Evolutionary conservation across 2,888 invertebrate genomes (phyloP), one percentile per base, ranked within the genome.

Genomic region (Sphinx pinastri): DNA sequence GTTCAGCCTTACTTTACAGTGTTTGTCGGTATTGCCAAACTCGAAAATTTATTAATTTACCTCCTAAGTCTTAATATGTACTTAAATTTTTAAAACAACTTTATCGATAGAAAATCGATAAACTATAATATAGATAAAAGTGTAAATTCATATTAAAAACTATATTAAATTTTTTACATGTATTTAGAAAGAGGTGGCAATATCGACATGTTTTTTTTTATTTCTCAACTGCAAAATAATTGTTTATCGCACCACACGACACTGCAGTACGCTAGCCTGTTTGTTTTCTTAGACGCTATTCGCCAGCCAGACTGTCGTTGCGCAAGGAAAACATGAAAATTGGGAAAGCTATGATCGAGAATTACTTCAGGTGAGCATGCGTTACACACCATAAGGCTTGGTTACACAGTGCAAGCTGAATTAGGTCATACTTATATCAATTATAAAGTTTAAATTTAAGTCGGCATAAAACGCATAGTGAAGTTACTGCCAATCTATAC

Each of bases 261-360:
- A 68, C 63, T 51, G 75, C 74, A 88, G 84, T 88, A 84, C 84
- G 90, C 90, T 91, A 89, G 92, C 84, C 80, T 84, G 87, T 92
- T 90, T 92, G 87, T 92, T 91, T 91, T 88, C 88, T 86, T 96
- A 97, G 97, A 95, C 97, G 97, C 94, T 97, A 97, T 95, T 97
- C 97, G 94, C 96, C 97, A 84, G 96, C 95, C 94, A 95, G 97
- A 91, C 95, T 97, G 92, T 97, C 97, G 88, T 95, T 97, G 91
- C 96, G 97, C 91, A 97, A 97, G 94, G 95, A 96, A 81, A 97
- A 97, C 90, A 95, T 97, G 94, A 96, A 96, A 95, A 95, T 96
- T 85, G 95, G 96, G 81, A 96, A 96, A 87, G 96, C 96, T 88
- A 95, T 97, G 88, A 95, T 97, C 93, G 97, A 97, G 94, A 96